These are phyloP conservation scores for Oxytorus armatus DNA, from an alignment of 2,888 invertebrate species.

Conservation along the genomic window DNA sequence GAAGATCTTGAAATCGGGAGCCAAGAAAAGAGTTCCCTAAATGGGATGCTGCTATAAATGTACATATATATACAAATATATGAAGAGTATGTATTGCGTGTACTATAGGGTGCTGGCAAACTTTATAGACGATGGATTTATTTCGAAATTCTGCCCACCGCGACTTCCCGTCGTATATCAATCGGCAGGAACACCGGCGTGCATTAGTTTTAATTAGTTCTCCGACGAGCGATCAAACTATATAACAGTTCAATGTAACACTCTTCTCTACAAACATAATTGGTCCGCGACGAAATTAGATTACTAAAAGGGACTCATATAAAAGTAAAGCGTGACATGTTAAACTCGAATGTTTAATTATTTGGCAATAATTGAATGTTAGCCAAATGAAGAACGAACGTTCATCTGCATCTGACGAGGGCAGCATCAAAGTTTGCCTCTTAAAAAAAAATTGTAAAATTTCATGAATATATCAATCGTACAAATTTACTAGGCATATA, in stretches of 20 bases:
- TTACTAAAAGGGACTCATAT: conserved; percentile 29
- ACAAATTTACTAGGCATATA: not conserved
- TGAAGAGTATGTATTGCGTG: not conserved
- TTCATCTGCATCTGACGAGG: conserved; percentile 1
- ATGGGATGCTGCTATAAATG: conserved; percentile 31
- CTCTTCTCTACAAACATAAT: conserved; percentile 14
- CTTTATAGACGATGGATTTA: conserved; percentile 35
- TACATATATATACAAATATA: not conserved
- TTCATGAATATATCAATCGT: not conserved
- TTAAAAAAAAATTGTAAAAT: not conserved
- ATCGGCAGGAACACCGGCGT: conserved; percentile 64
- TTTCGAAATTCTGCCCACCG: conserved; percentile 52
- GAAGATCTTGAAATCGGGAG: conserved; percentile 4
- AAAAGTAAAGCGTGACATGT: too few relatives aligned
- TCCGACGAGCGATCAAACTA: conserved; percentile 45
- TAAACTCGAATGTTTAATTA: conserved; percentile 39
- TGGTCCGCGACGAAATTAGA: conserved; percentile 40
- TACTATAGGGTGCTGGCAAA: not conserved
- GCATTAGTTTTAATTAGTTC: conserved; percentile 75
- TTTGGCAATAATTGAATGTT: conserved; percentile 50
- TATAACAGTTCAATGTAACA: not conserved
- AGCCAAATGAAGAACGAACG: conserved; percentile 35
- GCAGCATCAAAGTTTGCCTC: not conserved
- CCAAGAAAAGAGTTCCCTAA: conserved; percentile 28
- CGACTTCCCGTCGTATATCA: conserved; percentile 71